Base-by-base conservation (phyloP, 2,797 vertebrate genomes). In the Antennarius maculatus region DNA sequence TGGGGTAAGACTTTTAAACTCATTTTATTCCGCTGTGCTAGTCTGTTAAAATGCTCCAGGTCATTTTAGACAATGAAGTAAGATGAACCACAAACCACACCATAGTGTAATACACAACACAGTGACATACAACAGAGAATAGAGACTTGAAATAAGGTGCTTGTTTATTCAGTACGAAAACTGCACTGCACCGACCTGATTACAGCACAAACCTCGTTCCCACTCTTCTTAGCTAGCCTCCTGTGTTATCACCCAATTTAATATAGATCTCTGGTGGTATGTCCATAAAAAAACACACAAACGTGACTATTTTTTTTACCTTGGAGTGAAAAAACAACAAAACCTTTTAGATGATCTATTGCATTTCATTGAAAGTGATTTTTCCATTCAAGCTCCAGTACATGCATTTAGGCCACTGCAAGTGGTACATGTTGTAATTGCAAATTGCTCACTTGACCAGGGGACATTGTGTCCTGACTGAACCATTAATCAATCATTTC, bases 1-100 rank as follows among this genome's bases (percentile, higher is more conserved):
- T 99, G 98, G 98, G 98, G 98, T 99, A 94, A 95, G 95, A 61
- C 6, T 41, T 57, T 50, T 41, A 0, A 37, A 13, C 49, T 16
- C 12, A 43, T 43, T 29, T 17, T 23, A 28, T 51, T 49, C 3
- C 3, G 7, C 0, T 31, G 3, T 28, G 31, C n/a, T 14, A 46
- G 27, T 56, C 18, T 23, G 3, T 39, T 34, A 34, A 34, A 34
- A 8, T 8, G 31, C 31, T 34, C 5, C 31, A 34, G 31, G 31
- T 34, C 7, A 34, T 34, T 34, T 34, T 34, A 34, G 5, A 34
- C 31, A 5, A 5, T 34, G 31, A 34, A 34, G 31, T 34, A 34
- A 34, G 31, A 34, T 2, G 31, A 34, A 34, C 31, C 23, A 23
- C 23, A 23, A 23, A 23, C 23, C 23, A 23, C 23, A 23, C 23